phyloP scores from a whole-genome alignment of 2,113 vertebrate species.

The Mus spicilegus region DNA sequence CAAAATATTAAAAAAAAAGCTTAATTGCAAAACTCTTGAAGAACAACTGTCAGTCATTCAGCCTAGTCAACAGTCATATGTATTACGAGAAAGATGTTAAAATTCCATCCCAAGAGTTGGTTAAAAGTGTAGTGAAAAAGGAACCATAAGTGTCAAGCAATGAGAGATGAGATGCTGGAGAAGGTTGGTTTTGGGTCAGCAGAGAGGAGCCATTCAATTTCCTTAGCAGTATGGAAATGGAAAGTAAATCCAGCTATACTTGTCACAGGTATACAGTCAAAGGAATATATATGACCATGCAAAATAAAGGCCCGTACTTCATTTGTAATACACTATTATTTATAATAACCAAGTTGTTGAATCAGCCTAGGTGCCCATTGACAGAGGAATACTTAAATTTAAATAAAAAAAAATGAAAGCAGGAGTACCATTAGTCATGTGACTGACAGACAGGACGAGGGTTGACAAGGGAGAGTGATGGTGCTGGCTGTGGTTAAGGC shows the following conservation, averaged over 20 bases:
- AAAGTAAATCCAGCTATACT: not conserved
- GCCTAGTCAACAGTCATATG: not conserved
- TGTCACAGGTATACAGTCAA: not conserved
- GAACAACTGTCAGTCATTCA: not conserved
- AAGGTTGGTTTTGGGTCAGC: not conserved
- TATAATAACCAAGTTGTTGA: not conserved
- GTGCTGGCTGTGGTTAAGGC: not conserved
- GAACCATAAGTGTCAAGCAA: not conserved
- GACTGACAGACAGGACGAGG: too few relatives aligned
- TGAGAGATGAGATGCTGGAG: not conserved
- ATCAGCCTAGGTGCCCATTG: not conserved
- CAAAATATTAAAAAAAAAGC: not conserved
- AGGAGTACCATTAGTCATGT: not conserved
- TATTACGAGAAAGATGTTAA: slow-evolving; percentile 22
- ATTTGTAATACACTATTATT: not conserved
- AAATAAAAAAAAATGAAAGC: not conserved
- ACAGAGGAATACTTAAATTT: not conserved
- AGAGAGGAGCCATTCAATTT: not conserved
- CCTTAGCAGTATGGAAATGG: not conserved
- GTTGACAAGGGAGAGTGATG: not conserved
- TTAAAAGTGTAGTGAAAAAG: not conserved
- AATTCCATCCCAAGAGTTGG: not conserved
- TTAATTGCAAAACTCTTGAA: not conserved
- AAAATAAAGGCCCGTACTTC: not conserved
- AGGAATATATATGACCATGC: not conserved